Evolutionary conservation across 2,113 vertebrate genomes (phyloP).

Genomic region (Ageneiosus marmoratus): DNA sequence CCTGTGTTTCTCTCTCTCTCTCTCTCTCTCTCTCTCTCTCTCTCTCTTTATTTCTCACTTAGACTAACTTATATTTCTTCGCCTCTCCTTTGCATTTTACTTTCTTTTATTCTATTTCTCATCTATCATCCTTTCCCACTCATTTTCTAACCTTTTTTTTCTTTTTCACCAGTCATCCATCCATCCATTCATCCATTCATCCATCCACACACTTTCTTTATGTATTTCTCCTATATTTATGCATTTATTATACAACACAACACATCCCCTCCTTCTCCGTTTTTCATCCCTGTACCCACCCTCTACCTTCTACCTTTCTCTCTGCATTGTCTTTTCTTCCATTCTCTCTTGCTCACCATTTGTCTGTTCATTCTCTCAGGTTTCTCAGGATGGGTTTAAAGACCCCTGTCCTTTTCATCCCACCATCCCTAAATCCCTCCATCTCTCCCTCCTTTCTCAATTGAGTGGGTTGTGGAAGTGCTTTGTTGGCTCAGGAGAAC

Average conservation of each 20-base stretch:
- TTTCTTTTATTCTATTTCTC: background rate
- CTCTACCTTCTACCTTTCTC: background rate
- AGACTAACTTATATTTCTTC: background rate
- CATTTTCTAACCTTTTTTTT: background rate
- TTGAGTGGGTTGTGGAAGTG: conserved; percentile 63
- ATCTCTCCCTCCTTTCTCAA: conserved; percentile 37
- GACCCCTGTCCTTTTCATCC: background rate
- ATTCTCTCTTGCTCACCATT: background rate
- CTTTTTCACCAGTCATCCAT: no score
- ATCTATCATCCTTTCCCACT: background rate
- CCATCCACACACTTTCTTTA: background rate
- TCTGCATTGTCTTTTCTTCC: background rate
- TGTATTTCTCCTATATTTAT: background rate
- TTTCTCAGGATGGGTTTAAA: background rate
- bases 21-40: background rate
- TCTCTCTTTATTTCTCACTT: background rate
- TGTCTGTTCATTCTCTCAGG: background rate
- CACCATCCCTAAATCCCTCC: conserved; percentile 14
- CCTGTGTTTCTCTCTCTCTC: background rate
- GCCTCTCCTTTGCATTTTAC: background rate
- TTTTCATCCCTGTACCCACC: background rate
- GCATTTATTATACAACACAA: background rate
- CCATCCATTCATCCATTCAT: background rate
- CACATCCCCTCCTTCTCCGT: background rate
- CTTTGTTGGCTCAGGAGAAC: conserved; percentile 59